phyloP scores from a whole-genome alignment of 1,140 invertebrate species.

The Geopemphigus sp. region DNA sequence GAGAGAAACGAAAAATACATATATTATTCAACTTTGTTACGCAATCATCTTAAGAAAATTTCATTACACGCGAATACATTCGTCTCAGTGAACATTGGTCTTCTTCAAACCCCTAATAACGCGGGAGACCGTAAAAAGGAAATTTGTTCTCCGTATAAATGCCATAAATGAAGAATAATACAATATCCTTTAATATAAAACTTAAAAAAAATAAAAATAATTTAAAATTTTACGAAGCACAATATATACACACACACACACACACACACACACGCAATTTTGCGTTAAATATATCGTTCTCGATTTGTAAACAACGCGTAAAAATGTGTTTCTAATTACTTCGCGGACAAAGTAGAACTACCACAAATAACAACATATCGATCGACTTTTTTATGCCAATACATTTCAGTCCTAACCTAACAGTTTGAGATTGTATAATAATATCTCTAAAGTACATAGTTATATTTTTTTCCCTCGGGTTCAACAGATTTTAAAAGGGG shows the following conservation, averaged over 20 bases:
- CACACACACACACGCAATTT: too few relatives aligned
- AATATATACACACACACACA: too few relatives aligned
- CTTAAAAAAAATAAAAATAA: not conserved
- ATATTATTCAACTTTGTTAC: not conserved
- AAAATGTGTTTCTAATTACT: too few relatives aligned
- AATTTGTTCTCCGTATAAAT: not conserved
- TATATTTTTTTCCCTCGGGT: not conserved
- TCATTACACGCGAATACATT: not conserved
- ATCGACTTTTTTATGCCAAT: too few relatives aligned
- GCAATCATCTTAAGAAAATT: not conserved
- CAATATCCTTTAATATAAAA: too few relatives aligned
- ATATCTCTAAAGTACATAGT: too few relatives aligned
- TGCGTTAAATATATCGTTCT: too few relatives aligned
- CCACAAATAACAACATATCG: too few relatives aligned
- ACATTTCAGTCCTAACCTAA: too few relatives aligned
- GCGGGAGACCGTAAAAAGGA: not conserved
- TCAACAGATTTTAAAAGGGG: not conserved
- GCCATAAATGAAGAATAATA: not conserved
- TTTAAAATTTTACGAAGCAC: not conserved
- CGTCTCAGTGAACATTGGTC: not conserved
- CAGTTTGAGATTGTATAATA: too few relatives aligned
- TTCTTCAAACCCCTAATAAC: slow-evolving; percentile 2
- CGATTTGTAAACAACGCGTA: too few relatives aligned
- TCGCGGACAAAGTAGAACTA: too few relatives aligned
- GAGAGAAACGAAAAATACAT: not conserved